Evolutionary conservation across 2,888 invertebrate species (phyloP), one percentile per base, ranked within the genome.

Genomic region (Melieria omissa): DNA sequence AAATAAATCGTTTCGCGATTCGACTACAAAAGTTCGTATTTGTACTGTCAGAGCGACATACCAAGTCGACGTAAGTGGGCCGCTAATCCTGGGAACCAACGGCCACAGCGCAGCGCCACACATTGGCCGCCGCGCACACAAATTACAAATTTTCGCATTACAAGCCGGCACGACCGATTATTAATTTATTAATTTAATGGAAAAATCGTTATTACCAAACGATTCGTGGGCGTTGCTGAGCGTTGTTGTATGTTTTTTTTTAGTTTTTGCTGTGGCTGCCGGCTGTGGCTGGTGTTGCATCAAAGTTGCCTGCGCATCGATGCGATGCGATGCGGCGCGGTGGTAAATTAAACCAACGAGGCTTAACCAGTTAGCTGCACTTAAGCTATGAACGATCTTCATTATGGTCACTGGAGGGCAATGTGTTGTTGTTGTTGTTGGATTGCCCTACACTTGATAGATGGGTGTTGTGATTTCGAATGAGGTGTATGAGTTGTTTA

Each of bases 111-210:
- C 65, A 29, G 55, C 46, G 8, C 55, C 44, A 10, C 44, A 46
- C 46, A 44, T 14, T 10, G 55, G 42, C 41, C 46, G 60, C 60
- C 60, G 45, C 61, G 60, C 67, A 61, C 29, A 67, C 44, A 61
- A 67, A 67, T 67, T 67, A 52, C 67, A 44, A 67, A 67, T 14
- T 67, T 67, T 67, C 61, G 29, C 67, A 60, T 67, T 67, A 67
- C 67, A 67, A 60, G 67, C 67, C 65, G 41, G 71, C 71, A 71
- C 70, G 61, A 67, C 71, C 73, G 68, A 29, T 29, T 74, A 78
- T 82, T 84, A 84, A 84, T 83, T 83, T 84, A 84, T 83, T 84
- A 76, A 83, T 83, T 84, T 83, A 84, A 84, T 84, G 83, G 82
- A 80, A 81, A 81, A 83, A 83, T 83, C 82, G 82, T 83, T 84